Evolutionary conservation across 2,113 vertebrate genomes (phyloP), one percentile per base, ranked within the genome.

Genomic region (Brachionichthys hirsutus): DNA sequence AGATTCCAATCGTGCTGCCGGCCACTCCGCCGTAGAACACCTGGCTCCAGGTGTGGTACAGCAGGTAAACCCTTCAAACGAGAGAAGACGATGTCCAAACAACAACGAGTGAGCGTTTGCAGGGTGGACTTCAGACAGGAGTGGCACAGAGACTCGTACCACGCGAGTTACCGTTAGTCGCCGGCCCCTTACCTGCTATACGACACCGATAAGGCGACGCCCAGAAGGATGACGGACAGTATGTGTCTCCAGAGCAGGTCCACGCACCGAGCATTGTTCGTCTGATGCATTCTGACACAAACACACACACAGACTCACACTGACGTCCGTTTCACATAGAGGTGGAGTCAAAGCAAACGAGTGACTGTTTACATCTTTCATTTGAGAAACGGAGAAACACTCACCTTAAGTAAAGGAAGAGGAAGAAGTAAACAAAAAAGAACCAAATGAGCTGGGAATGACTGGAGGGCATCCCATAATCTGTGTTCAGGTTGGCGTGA

Each of bases 401-500:
- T 85, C 50, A 99, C 97, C 97, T 96, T 93, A 99, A 95, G 94
- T 99, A 99, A 79, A 99, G 94, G 84, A 99, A 99, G 70, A 99
- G 95, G 89, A 98, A 98, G 79, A 96, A 98, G 84, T 99, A 99
- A 84, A 97, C 90, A 71, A 95, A 95, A 92, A 99, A 99, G 91
- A 99, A 99, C 97, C 97, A 99, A 86, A 96, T 98, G 53, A 99
- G 95, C 72, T 99, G 97, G 70, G 97, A 93, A 78, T 99, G 97
- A 88, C 92, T 98, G 81, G 97, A 99, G 4, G 97, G 97, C 94
- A 99, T 97, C 75, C 95, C 97, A 81, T 99, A 99, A 71, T 98
- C 95, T 73, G 94, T 93, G 71, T 88, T 88, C 83, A 97, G 87
- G 8, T 85, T 81, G 50, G 81, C 50, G 74, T 98, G 97, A 65